These are phyloP conservation scores for Prenolepis imparis DNA, from an alignment of 2,888 invertebrate genomes.

Conservation along the genomic window DNA sequence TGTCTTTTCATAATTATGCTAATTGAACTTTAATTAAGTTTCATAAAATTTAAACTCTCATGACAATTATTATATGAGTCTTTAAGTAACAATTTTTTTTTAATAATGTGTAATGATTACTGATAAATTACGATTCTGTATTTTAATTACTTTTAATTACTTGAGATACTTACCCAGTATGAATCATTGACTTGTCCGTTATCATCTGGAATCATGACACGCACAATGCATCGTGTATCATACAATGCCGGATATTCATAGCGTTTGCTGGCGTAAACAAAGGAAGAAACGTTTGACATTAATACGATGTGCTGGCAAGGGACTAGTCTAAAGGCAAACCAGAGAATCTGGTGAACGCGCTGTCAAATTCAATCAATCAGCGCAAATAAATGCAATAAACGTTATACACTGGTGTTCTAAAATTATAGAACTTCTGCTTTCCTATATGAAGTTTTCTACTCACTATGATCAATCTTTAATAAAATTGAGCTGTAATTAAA, in stretches of 20 bases:
- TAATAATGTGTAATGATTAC: slow-evolving; percentile 7
- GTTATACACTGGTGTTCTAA: neutral
- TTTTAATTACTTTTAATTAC: neutral
- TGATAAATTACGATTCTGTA: neutral
- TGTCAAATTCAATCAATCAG: slow-evolving; percentile 6
- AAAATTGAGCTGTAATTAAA: no score
- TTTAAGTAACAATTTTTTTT: slow-evolving; percentile 3
- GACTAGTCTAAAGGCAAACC: slow-evolving; percentile 4
- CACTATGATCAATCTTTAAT: neutral
- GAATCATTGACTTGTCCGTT: slow-evolving; percentile 12
- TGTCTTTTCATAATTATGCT: neutral
- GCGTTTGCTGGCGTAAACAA: slow-evolving; percentile 63
- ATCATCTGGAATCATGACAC: neutral
- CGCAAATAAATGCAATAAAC: slow-evolving; percentile 11
- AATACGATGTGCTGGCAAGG: slow-evolving; percentile 65
- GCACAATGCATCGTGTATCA: slow-evolving; percentile 29
- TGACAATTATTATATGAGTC: neutral
- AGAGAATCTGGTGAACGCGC: slow-evolving; percentile 3
- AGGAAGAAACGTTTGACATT: slow-evolving; percentile 64
- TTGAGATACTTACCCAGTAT: neutral
- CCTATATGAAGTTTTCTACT: neutral
- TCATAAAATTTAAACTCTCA: neutral
- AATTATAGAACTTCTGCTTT: neutral
- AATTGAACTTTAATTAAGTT: neutral
- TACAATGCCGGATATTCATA: slow-evolving; percentile 22